Base-by-base conservation (phyloP, 2,113 vertebrate genomes). In the Edolisoma coerulescens region DNA sequence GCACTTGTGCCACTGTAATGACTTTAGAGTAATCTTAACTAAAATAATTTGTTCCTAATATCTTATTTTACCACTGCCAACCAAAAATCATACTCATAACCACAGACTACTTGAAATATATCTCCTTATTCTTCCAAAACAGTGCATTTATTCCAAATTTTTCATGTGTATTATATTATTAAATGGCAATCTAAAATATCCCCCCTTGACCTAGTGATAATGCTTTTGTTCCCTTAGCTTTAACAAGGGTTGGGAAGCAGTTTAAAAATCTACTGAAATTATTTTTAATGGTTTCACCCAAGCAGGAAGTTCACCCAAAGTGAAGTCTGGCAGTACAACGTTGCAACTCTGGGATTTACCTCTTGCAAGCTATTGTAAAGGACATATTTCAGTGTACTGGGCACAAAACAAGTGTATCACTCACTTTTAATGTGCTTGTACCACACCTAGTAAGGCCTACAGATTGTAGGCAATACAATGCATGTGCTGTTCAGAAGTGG, bases 361-460 rank as follows among this genome's bases (percentile, higher is more conserved):
- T 42, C 45, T 70, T 88, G 16, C 10, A 41, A 12, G 2, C 26
- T 61, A 9, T 20, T 86, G 9, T 24, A 39, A 42, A 65, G 16
- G 28, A 39, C 4, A 4, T 30, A 23, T n/a, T 70, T 89, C 35
- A 41, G 26, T 33, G 15, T 37, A 33, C 21, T 63, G 47, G 37
- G 8, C 19, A 41, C 21, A 24, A 53, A 61, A 8, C 10, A 54
- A 50, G 24, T 12, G 3, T 27, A 33, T 71, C 24, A 13, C 18
- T 63, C 15, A 13, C 35, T 42, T 74, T 24, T 24, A 35, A 10
- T 27, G 7, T 14, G 4, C 9, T 71, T 8, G 3, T 18, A n/a
- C 22, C 15, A 9, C 39, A 67, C 33, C 56, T 70, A 24, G 13
- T 42, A 35, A 52, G 21, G 12, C 0, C 0, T 22, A 11, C 2